These are phyloP conservation scores for Crocidura indochinensis DNA, from an alignment of 2,797 vertebrate species.

Conservation along the genomic window DNA sequence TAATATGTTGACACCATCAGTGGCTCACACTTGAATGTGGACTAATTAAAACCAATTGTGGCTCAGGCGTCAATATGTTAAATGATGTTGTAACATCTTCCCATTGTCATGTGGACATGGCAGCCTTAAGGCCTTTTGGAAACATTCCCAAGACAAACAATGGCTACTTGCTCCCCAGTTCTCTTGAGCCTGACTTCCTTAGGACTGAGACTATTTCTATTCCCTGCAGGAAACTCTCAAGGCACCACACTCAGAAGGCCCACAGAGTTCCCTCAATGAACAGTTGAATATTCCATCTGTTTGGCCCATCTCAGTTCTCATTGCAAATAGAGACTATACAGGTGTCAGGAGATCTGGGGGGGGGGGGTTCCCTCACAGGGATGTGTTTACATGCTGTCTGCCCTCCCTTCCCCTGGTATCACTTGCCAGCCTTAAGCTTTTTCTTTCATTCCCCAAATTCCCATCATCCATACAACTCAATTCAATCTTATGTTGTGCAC, in stretches of 20 bases:
- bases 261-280: background rate
- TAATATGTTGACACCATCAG: too few species aligned
- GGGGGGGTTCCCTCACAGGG: background rate
- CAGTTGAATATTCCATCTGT: background rate
- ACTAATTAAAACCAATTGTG: too few species aligned
- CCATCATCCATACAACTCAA: background rate
- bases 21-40: too few species aligned
- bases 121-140: accelerated
- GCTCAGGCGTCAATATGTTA: too few species aligned
- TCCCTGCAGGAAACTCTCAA: too few species aligned
- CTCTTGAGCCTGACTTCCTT: background rate
- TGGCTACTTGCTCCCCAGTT: too few species aligned
- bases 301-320: background rate
- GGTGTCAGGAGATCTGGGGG: background rate
- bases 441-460: background rate
- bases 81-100: too few species aligned
- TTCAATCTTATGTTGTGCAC: background rate
- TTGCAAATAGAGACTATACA: background rate
- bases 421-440: background rate
- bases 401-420: background rate
- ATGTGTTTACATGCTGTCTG: background rate
- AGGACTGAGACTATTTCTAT: background rate
- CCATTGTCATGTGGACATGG: too few species aligned
- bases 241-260: too few species aligned
- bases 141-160: accelerated